A percentile compares a stretch with the other conserved stretches of the same genome.
phyloP scores from a whole-genome alignment of 1,140 invertebrate species.

The Halictus rubicundus region DNA sequence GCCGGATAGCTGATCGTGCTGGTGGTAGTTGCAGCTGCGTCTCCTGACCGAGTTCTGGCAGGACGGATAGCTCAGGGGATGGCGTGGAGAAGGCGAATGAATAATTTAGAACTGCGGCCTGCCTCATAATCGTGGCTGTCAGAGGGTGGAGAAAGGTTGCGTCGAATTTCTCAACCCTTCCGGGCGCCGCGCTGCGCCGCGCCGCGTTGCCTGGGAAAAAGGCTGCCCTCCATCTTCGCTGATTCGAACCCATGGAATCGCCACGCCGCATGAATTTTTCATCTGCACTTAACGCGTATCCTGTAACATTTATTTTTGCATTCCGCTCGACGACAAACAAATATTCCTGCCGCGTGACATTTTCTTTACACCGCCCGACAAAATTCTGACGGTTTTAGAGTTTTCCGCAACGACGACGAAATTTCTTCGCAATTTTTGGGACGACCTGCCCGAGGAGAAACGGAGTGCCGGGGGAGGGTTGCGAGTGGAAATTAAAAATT shows the following conservation, averaged over 20 bases:
- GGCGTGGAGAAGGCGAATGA: slow-evolving; percentile 33
- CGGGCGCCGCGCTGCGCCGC: no score
- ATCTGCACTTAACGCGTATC: neutral
- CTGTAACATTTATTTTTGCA: no score
- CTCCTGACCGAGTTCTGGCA: slow-evolving; percentile 36
- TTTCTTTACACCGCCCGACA: no score
- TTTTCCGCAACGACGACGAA: no score
- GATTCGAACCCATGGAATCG: neutral
- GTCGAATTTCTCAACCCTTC: neutral
- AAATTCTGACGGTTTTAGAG: no score
- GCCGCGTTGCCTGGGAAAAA: neutral
- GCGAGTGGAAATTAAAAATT: no score
- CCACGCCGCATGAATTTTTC: neutral
- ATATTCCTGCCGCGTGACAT: no score
- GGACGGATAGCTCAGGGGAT: neutral
- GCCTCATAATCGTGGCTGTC: slow-evolving; percentile 26
- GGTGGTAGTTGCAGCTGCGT: neutral
- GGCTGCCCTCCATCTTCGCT: neutral
- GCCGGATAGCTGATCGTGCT: neutral
- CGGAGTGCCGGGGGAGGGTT: no score
- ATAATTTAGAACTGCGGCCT: slow-evolving; percentile 34
- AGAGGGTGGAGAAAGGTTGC: neutral
- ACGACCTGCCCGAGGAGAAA: no score
- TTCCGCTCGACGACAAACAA: no score
- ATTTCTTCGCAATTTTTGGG: no score